Evolutionary conservation across 1,140 invertebrate species (phyloP).

Genomic region (Drosophila murphyi): DNA sequence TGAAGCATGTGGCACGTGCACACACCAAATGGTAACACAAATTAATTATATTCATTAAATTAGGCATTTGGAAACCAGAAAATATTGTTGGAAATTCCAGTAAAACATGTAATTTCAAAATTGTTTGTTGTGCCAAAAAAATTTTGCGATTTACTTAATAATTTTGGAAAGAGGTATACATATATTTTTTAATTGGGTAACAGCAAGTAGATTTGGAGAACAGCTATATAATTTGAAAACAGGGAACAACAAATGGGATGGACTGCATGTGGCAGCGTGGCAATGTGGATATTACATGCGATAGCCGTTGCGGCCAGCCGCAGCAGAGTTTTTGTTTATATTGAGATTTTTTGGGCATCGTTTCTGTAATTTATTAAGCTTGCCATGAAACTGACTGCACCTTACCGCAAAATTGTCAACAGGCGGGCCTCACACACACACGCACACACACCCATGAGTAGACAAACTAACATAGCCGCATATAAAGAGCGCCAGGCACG

Average conservation of each 20-base stretch:
- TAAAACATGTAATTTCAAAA: background rate
- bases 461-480: background rate
- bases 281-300: constrained; percentile 1
- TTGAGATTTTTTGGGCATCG: background rate
- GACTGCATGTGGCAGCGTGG: background rate
- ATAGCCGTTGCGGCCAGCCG: background rate
- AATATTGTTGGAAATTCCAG: background rate
- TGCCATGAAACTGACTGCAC: constrained; percentile 63
- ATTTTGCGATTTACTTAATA: background rate
- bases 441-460: constrained; percentile 9
- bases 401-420: constrained; percentile 75
- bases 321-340: constrained; percentile 10
- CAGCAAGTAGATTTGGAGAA: too few relatives aligned
- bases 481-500: constrained; percentile 57
- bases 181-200: too few relatives aligned
- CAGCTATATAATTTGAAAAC: background rate
- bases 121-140: background rate
- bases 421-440: constrained; percentile 34
- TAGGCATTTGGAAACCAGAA: constrained; percentile 17
- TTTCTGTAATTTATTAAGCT: constrained; percentile 54
- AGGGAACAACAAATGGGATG: background rate
- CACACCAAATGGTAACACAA: constrained; percentile 23
- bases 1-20: constrained; percentile 25
- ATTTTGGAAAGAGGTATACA: too few relatives aligned
- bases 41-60: constrained; percentile 28